phyloP scores from a whole-genome alignment of 2,888 invertebrate species.

The Papilio demoleus region DNA sequence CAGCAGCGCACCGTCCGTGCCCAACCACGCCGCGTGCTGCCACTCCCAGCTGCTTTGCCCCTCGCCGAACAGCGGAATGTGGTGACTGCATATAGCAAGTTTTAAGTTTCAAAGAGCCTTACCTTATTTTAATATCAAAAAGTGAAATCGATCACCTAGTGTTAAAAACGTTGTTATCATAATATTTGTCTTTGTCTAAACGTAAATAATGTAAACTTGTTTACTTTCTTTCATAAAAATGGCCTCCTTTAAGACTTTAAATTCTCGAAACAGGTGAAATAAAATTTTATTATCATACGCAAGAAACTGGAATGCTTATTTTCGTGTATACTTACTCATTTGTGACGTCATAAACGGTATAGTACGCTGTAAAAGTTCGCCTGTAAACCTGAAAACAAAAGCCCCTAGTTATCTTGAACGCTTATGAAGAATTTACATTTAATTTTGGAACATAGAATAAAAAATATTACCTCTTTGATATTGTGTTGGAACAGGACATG shows the following conservation, averaged over 20 bases:
- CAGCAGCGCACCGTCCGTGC: slow-evolving; percentile 89
- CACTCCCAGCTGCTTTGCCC: slow-evolving; percentile 87
- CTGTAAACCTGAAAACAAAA: slow-evolving; percentile 89
- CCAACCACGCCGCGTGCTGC: slow-evolving; percentile 93
- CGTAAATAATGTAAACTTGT: too few relatives aligned
- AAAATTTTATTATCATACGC: slow-evolving; percentile 18
- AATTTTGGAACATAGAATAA: not conserved
- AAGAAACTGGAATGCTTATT: slow-evolving; percentile 22
- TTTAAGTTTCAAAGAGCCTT: not conserved
- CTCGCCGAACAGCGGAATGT: slow-evolving; percentile 92
- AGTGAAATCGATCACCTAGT: not conserved
- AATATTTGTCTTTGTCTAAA: not conserved
- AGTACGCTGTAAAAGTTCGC: slow-evolving; percentile 93
- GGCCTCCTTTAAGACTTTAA: slow-evolving; percentile 2
- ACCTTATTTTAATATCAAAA: not conserved
- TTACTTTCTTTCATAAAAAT: not conserved
- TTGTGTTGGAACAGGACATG: slow-evolving; percentile 95
- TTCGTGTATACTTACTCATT: slow-evolving; percentile 88
- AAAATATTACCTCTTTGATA: slow-evolving; percentile 88
- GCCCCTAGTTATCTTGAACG: slow-evolving; percentile 45
- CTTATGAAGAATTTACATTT: slow-evolving; percentile 47
- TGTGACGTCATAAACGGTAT: slow-evolving; percentile 95
- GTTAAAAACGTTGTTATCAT: not conserved
- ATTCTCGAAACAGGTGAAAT: slow-evolving; percentile 25
- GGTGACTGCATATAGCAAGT: slow-evolving; percentile 84